A percentile compares a stretch with the other conserved stretches of the same genome.
phyloP scores from a whole-genome alignment of 2,797 vertebrate species.

The Enteromius argenteus region DNA sequence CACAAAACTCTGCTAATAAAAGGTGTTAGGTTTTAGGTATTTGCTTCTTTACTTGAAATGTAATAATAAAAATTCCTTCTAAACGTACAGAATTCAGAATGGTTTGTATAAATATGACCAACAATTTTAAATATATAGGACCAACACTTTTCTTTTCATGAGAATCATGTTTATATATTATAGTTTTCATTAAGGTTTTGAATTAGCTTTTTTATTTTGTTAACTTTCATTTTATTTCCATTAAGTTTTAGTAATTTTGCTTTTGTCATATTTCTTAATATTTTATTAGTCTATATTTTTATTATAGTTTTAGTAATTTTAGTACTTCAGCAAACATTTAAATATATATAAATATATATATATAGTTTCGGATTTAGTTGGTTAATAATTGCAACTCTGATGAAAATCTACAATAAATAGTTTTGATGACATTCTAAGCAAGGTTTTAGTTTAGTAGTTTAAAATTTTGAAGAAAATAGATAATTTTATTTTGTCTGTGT shows the following conservation, averaged over 20 bases:
- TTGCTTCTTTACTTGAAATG: background rate
- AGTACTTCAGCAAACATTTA: background rate
- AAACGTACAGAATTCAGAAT: background rate
- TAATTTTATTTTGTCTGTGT: no score
- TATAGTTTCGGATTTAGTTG: background rate
- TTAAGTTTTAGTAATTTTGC: no score
- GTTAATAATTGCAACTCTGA: no score
- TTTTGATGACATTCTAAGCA: background rate
- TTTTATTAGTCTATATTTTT: no score
- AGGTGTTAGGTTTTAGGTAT: background rate
- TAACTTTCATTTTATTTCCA: no score
- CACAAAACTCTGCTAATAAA: background rate
- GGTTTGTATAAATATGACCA: background rate
- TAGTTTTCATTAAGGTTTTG: background rate
- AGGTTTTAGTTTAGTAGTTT: background rate
- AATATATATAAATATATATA: no score
- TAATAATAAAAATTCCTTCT: background rate
- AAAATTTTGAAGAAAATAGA: background rate
- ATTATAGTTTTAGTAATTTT: background rate
- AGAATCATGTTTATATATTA: background rate
- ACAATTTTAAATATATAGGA: background rate
- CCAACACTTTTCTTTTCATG: background rate
- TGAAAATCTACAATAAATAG: background rate
- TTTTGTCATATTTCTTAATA: no score
- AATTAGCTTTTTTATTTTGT: no score